Conservation (phyloP, 2,113 vertebrate species). For the Macaca nemestrina region DNA sequence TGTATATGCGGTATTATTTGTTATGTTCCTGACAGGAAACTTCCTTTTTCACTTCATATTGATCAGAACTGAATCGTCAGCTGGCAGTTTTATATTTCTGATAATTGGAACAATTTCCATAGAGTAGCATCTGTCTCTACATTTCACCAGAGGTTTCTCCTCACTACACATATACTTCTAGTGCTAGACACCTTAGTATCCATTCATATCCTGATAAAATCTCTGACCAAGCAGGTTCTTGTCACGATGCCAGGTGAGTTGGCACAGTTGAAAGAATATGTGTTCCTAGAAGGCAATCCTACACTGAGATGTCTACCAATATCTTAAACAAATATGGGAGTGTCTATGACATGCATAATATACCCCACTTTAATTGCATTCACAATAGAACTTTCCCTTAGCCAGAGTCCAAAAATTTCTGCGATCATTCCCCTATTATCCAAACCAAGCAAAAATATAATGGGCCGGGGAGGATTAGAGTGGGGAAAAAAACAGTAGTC, state of each 20-base stretch:
- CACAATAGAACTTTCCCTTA: not conserved
- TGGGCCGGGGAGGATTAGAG: rapidly evolving
- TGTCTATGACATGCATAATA: not conserved
- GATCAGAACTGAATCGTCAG: not conserved
- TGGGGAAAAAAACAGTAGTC: not conserved
- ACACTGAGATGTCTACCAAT: not conserved
- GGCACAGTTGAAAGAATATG: not conserved
- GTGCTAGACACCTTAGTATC: not conserved
- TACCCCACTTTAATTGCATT: not conserved
- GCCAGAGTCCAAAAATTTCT: not conserved
- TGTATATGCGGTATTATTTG: not conserved
- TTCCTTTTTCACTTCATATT: not conserved
- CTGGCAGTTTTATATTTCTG: not conserved
- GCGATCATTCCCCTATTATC: not conserved
- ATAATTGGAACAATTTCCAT: not conserved
- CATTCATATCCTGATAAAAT: not conserved
- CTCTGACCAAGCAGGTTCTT: not conserved
- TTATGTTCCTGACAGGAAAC: not conserved
- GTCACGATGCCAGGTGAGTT: not conserved
- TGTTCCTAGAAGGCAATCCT: not conserved
- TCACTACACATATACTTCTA: not conserved
- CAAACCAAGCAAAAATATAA: not conserved
- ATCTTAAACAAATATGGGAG: not conserved
- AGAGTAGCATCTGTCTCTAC: not conserved
- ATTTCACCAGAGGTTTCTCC: not conserved